Percentiles rank a stretch among this genome's conserved stretches.
These are phyloP conservation scores for Mastomys natalensis DNA, from an alignment of 2,113 vertebrate species.

Conservation along the genomic window DNA sequence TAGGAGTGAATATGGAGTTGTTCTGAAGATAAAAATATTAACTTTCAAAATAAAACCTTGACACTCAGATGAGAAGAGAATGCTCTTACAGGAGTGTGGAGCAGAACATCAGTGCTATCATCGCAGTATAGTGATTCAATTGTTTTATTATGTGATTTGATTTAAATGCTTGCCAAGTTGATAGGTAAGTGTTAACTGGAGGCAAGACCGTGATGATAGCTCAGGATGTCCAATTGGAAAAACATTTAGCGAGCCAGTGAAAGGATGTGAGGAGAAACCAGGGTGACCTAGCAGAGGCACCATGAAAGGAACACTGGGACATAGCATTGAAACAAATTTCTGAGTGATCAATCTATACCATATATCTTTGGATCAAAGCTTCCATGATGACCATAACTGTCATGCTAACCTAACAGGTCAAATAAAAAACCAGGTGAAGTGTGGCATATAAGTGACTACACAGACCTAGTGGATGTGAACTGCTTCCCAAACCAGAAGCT, in stretches of 20 bases:
- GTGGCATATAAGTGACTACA: not conserved
- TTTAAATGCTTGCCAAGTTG: not conserved
- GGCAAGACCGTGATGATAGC: not conserved
- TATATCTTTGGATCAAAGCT: not conserved
- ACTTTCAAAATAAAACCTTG: not conserved
- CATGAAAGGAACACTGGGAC: not conserved
- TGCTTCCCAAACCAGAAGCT: not conserved
- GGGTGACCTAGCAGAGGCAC: not conserved
- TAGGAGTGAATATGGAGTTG: slow-evolving; percentile 1
- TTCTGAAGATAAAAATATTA: not conserved
- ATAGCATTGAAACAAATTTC: not conserved
- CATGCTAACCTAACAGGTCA: not conserved
- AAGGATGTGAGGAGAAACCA: not conserved
- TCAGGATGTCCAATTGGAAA: not conserved
- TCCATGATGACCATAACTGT: not conserved
- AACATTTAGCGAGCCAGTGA: fast-evolving
- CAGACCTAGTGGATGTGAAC: not conserved
- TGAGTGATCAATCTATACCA: not conserved
- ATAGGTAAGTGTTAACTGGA: not conserved
- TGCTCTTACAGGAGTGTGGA: not conserved
- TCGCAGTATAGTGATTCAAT: not conserved
- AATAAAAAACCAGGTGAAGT: not conserved
- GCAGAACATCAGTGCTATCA: not conserved
- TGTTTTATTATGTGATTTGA: slow-evolving; percentile 30
- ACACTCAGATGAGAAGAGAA: slow-evolving; percentile 33